phyloP scores from a whole-genome alignment of 2,888 invertebrate species.

The Aphrophora alni region DNA sequence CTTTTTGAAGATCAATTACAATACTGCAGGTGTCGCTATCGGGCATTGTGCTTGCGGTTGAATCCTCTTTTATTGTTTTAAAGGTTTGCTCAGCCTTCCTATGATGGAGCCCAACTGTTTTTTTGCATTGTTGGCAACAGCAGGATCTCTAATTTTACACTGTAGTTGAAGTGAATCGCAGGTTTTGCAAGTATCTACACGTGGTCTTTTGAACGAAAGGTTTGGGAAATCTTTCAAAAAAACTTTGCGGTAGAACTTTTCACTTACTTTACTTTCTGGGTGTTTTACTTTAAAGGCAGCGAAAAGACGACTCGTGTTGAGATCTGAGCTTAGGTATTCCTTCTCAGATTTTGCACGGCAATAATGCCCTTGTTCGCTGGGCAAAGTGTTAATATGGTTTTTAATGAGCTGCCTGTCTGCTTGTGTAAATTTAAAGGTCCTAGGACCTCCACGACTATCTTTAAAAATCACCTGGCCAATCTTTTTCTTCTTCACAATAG shows the following conservation, averaged over 20 bases:
- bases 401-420: too few species aligned
- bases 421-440: too few species aligned
- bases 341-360: neutral
- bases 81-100: neutral
- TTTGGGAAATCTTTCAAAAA: conserved; percentile 4
- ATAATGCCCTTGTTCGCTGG: too few species aligned
- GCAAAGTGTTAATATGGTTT: neutral
- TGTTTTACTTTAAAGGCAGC: neutral
- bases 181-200: too few species aligned
- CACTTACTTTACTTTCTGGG: neutral
- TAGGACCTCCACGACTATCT: too few species aligned
- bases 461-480: too few species aligned
- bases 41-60: neutral
- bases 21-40: conserved; percentile 8
- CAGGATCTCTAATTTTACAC: too few species aligned
- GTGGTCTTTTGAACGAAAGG: neutral
- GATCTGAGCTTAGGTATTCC: neutral
- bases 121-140: neutral
- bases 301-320: neutral
- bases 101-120: neutral
- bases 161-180: too few species aligned
- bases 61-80: conserved; percentile 5
- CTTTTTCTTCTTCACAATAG: too few species aligned
- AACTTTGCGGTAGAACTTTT: conserved; percentile 3
- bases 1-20: conserved; percentile 26